Base-by-base conservation (phyloP, 1,140 invertebrate genomes). In the Phenacoccus solenopsis region DNA sequence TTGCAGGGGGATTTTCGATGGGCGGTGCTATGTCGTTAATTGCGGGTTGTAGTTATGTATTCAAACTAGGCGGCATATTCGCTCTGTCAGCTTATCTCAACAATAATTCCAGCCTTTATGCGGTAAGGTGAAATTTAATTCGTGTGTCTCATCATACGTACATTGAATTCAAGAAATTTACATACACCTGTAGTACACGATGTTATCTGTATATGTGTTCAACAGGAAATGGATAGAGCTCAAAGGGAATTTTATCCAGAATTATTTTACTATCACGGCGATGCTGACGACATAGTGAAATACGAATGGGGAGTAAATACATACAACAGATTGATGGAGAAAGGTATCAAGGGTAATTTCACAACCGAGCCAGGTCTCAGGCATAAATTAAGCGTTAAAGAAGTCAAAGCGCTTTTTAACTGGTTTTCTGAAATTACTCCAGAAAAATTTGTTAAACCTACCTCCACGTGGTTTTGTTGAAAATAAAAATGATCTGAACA, bases 1-100 rank as follows among this genome's bases (percentile, higher is more conserved):
- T 78, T 80, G 67, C 71, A 84, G 85, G 86, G 76, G 88, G 88
- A 9, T 89, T 90, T 76, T 90, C 88, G 28, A 90, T 90, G 87
- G 88, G 88, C 28, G 88, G 88, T 13, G 83, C 85, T 1, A 75
- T 90, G 71, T 82, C 88, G 0, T 74, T 89, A 12, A 86, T 90
- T 72, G 77, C 85, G 22, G 86, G 81, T 1, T 90, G 85, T 71
- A 81, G 84, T 75, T 84, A 83, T 73, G 79, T 83, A 38, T 80
- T 79, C 20, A 79, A 83, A 30, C 28, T 90, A 32, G 88, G 84
- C 56, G 89, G 87, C 32, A 83, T 84, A 25, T 88, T 89, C 78
- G 82, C 82, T 0, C 82, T 88, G 70, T 90, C 88, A 21, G 86
- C 87, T 7, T 90, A 90, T 74, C 77, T 91, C 0, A 88, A 89